Conservation (phyloP, 2,797 vertebrate species). For the Myripristis murdjan region DNA sequence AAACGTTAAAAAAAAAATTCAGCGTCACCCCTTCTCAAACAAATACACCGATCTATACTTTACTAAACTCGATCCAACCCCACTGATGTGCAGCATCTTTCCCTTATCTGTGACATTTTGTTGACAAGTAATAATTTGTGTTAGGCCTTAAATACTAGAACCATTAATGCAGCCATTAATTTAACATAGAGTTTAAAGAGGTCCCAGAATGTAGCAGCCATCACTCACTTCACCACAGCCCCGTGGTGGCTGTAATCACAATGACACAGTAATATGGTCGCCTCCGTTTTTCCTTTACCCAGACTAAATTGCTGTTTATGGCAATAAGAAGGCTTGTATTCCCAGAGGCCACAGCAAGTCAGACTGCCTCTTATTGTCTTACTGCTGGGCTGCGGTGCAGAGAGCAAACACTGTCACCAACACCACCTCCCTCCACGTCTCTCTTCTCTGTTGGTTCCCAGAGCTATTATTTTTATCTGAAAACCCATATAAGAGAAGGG, state of each 20-base stretch:
- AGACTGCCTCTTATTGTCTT: slow-evolving; percentile 76
- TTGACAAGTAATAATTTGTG: slow-evolving; percentile 49
- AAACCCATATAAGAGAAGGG: slow-evolving; percentile 68
- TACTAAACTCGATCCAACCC: slow-evolving; percentile 5
- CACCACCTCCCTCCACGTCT: slow-evolving; percentile 24
- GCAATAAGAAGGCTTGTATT: slow-evolving; percentile 73
- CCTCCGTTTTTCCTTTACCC: slow-evolving; percentile 68
- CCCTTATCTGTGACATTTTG: slow-evolving; percentile 41
- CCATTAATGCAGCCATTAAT: slow-evolving; percentile 61
- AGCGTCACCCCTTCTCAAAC: slow-evolving; percentile 12
- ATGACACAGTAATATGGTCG: slow-evolving; percentile 67
- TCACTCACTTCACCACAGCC: slow-evolving; percentile 64
- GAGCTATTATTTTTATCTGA: slow-evolving; percentile 83
- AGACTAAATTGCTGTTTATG: slow-evolving; percentile 77
- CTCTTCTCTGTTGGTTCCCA: slow-evolving; percentile 68
- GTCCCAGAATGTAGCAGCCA: slow-evolving; percentile 51
- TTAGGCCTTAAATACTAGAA: slow-evolving; percentile 58
- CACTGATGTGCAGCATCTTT: slow-evolving; percentile 23
- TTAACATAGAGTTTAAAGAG: slow-evolving; percentile 59
- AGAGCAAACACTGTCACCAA: slow-evolving; percentile 74
- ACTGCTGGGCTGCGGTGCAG: slow-evolving; percentile 69
- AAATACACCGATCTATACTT: neutral
- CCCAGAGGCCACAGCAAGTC: slow-evolving; percentile 76
- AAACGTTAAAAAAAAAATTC: too few species aligned
- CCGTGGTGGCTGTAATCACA: slow-evolving; percentile 72